These are phyloP conservation scores for Heterochromis multidens DNA, from an alignment of 2,113 vertebrate species.

Conservation along the genomic window DNA sequence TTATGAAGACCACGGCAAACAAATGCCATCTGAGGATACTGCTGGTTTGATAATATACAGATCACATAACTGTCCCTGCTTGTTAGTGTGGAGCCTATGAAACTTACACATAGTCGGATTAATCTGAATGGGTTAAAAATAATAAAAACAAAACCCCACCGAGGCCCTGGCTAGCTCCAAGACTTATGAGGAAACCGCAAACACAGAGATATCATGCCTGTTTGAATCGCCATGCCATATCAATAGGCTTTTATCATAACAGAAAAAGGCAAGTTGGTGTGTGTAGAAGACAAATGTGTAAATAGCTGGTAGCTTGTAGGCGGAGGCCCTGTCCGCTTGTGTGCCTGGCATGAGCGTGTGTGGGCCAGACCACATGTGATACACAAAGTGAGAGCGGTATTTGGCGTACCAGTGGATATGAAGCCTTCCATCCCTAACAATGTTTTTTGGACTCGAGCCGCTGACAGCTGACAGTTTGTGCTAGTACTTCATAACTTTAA, in stretches of 20 bases:
- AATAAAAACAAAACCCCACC: neutral
- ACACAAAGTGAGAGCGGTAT: slow-evolving; percentile 53
- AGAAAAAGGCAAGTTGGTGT: neutral
- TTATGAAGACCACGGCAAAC: neutral
- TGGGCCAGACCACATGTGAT: slow-evolving; percentile 62
- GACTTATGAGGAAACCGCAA: neutral
- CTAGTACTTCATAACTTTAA: slow-evolving; percentile 53
- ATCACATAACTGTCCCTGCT: neutral
- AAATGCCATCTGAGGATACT: neutral
- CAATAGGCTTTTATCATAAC: neutral
- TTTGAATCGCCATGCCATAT: neutral
- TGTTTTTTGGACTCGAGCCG: slow-evolving; percentile 38
- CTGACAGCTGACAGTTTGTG: slow-evolving; percentile 56
- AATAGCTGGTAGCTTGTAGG: slow-evolving; percentile 42
- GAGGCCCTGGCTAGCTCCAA: neutral
- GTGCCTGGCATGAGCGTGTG: slow-evolving; percentile 47
- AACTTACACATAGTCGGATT: neutral
- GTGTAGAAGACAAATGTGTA: slow-evolving; percentile 6
- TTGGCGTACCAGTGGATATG: slow-evolving; percentile 23
- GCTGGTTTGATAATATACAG: neutral
- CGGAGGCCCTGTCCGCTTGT: slow-evolving; percentile 43
- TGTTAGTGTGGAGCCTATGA: neutral
- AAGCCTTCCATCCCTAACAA: slow-evolving; percentile 44
- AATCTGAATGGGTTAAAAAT: neutral
- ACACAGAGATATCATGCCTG: neutral